Conservation (phyloP, 64 coral and sea anemone species). For the Actinia tenebrosa region DNA sequence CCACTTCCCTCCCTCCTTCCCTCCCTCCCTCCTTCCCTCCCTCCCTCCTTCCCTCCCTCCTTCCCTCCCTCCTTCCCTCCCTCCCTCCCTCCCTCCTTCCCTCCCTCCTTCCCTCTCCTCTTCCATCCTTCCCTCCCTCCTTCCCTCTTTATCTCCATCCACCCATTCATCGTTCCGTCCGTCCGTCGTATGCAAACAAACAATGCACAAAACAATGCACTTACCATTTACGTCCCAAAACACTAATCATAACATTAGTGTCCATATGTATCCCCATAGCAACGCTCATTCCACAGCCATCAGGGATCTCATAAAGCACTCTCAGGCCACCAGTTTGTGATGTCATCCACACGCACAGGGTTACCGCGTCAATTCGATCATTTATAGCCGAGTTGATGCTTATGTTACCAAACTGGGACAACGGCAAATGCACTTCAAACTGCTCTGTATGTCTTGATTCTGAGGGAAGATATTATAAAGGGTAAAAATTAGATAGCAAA, state of each 20-base stretch:
- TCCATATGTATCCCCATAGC: constrained; percentile 9
- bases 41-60: no score
- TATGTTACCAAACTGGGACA: constrained; percentile 8
- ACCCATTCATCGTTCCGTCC: no score
- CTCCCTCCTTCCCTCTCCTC: no score
- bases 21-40: no score
- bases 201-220: background rate
- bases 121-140: no score
- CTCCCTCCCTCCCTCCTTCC: no score
- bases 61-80: no score
- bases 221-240: background rate
- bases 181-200: no score
- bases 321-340: background rate
- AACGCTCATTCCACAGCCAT: background rate
- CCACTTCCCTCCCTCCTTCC: no score
- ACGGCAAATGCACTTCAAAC: constrained; percentile 13
- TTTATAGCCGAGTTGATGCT: background rate
- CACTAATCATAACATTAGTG: background rate
- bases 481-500: no score
- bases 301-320: background rate
- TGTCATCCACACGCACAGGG: constrained; percentile 8
- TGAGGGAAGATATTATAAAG: no score
- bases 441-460: background rate
- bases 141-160: no score
- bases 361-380: background rate